Conservation (phyloP, 2,888 invertebrate species). For the Geotrupes spiniger region DNA sequence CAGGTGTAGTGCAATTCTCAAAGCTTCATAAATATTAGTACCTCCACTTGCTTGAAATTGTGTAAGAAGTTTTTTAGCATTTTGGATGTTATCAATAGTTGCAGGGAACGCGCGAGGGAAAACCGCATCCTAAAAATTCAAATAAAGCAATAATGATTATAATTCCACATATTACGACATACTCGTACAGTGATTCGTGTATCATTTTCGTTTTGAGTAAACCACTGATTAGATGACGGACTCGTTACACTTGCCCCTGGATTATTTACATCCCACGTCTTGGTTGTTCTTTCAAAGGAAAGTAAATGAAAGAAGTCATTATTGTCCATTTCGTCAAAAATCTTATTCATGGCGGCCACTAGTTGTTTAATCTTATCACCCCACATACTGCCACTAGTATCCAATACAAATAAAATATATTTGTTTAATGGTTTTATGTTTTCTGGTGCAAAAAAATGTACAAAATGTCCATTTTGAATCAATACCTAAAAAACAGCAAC, state of each 20-base stretch:
- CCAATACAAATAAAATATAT: slow-evolving; percentile 71
- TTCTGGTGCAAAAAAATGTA: slow-evolving; percentile 70
- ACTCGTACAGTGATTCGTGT: background rate
- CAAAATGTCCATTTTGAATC: slow-evolving; percentile 70
- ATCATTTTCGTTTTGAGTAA: background rate
- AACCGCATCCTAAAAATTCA: background rate
- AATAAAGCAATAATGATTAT: background rate
- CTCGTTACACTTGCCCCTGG: background rate
- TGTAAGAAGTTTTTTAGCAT: slow-evolving; percentile 58
- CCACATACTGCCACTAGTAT: slow-evolving; percentile 73
- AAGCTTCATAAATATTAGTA: slow-evolving; percentile 67
- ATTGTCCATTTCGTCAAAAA: slow-evolving; percentile 59
- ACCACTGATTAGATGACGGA: background rate
- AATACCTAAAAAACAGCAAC: slow-evolving; percentile 48
- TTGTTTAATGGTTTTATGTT: slow-evolving; percentile 60
- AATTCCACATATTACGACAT: background rate
- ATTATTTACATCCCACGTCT: slow-evolving; percentile 53
- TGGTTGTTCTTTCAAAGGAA: slow-evolving; percentile 57
- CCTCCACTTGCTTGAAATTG: slow-evolving; percentile 58
- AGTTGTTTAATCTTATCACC: slow-evolving; percentile 65
- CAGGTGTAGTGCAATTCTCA: slow-evolving; percentile 53
- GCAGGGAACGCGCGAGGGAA: slow-evolving; percentile 54
- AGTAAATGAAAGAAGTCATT: slow-evolving; percentile 68
- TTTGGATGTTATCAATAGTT: slow-evolving; percentile 55
- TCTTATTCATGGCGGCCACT: slow-evolving; percentile 65